A percentile compares a stretch with the other conserved stretches of the same genome.
These are phyloP conservation scores for Drosophila niveifrons DNA, from an alignment of 2,888 invertebrate species.

Conservation along the genomic window DNA sequence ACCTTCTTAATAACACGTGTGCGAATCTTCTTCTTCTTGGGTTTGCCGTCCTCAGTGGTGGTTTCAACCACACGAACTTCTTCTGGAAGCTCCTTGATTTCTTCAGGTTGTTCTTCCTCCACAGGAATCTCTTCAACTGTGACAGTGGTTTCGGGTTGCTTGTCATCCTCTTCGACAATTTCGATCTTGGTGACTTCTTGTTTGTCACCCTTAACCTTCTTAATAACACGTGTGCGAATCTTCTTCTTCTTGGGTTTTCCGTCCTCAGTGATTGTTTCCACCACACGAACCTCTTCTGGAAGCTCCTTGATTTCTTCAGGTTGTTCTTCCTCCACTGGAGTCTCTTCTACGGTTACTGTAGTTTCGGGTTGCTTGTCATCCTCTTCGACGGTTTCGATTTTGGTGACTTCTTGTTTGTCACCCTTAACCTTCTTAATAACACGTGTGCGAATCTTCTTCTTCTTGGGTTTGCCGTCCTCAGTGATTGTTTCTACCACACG, in stretches of 20 bases:
- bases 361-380: constrained; percentile 33
- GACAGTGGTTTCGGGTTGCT: constrained; percentile 26
- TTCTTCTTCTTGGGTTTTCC: constrained; percentile 38
- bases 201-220: constrained; percentile 41
- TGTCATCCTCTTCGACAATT: constrained; percentile 39
- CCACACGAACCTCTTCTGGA: constrained; percentile 26
- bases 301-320: constrained; percentile 24
- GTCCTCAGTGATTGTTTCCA: constrained; percentile 26
- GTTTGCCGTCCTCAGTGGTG: constrained; percentile 17
- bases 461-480: constrained; percentile 25
- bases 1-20: constrained; percentile 44
- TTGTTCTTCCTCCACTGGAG: constrained; percentile 17
- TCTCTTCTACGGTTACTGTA: constrained; percentile 22
- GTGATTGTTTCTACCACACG: constrained; percentile 24
- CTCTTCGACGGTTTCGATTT: constrained; percentile 34
- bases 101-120: constrained; percentile 19
- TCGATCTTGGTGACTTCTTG: constrained; percentile 44
- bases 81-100: constrained; percentile 33
- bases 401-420: constrained; percentile 34
- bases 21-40: constrained; percentile 36
- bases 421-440: constrained; percentile 36
- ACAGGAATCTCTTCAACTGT: constrained; percentile 27
- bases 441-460: constrained; percentile 34
- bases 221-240: constrained; percentile 40
- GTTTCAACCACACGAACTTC: constrained; percentile 36